phyloP scores from a whole-genome alignment of 1,140 invertebrate genomes.

The Drosophila pachea region DNA sequence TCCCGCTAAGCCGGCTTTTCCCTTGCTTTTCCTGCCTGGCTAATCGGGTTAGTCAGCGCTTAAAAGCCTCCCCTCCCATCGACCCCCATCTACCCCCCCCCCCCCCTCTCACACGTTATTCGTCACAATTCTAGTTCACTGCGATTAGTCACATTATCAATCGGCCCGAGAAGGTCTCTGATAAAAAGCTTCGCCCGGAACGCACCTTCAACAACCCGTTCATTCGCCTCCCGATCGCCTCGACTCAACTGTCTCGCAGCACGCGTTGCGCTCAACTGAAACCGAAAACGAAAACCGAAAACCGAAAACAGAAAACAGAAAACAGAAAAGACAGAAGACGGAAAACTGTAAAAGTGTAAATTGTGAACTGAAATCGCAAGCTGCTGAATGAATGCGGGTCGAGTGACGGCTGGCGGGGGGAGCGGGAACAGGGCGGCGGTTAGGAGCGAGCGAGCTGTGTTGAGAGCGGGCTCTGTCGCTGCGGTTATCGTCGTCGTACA shows the following conservation, averaged over 20 bases:
- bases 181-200: slow-evolving; percentile 40
- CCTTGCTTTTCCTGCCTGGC: slow-evolving; percentile 36
- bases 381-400: neutral
- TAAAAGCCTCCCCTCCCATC: slow-evolving; percentile 8
- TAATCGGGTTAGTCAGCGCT: slow-evolving; percentile 15
- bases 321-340: slow-evolving; percentile 33
- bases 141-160: slow-evolving; percentile 61
- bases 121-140: neutral
- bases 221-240: slow-evolving; percentile 8
- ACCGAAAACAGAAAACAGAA: slow-evolving; percentile 49
- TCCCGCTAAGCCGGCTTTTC: slow-evolving; percentile 35
- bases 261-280: slow-evolving; percentile 71
- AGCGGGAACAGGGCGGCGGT: too few species aligned
- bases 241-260: slow-evolving; percentile 50
- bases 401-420: too few species aligned
- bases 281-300: slow-evolving; percentile 56
- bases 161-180: slow-evolving; percentile 42
- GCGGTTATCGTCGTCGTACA: slow-evolving; percentile 37
- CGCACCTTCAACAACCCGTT: slow-evolving; percentile 26
- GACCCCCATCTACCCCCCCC: too few species aligned
- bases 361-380: neutral
- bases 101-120: too few species aligned
- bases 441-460: neutral
- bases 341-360: neutral
- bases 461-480: neutral